Percentiles rank a stretch among this genome's conserved stretches.
Conservation (phyloP, 2,113 vertebrate genomes). For the Limanda limanda region DNA sequence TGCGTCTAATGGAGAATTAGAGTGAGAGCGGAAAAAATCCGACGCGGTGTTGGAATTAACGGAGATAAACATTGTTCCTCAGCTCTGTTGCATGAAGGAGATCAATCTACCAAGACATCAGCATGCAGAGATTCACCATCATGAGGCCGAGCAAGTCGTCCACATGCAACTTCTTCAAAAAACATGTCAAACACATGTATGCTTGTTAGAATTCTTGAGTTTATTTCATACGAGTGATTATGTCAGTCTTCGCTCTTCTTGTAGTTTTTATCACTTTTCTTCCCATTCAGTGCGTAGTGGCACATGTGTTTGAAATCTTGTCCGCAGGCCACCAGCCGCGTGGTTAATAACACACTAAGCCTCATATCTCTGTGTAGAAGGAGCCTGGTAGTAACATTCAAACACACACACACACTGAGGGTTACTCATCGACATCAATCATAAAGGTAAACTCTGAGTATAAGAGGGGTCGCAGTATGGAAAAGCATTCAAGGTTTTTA, state of each 20-base stretch:
- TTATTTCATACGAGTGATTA: neutral
- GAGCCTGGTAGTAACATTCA: slow-evolving; percentile 41
- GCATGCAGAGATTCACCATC: neutral
- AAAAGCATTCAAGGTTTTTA: slow-evolving; percentile 72
- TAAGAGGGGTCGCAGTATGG: slow-evolving; percentile 55
- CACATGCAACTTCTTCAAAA: neutral
- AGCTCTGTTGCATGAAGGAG: slow-evolving; percentile 10
- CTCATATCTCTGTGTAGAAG: slow-evolving; percentile 43
- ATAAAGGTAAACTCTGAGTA: slow-evolving; percentile 40
- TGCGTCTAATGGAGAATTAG: neutral
- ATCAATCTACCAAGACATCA: neutral
- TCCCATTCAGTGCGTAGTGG: slow-evolving; percentile 6
- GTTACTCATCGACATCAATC: slow-evolving; percentile 61
- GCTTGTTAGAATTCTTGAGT: neutral
- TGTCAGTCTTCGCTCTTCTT: neutral
- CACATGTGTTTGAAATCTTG: slow-evolving; percentile 62
- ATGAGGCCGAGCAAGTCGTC: neutral
- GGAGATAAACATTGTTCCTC: slow-evolving; percentile 5
- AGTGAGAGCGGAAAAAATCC: neutral
- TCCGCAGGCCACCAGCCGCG: slow-evolving; percentile 57
- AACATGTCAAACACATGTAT: neutral
- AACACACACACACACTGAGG: slow-evolving; percentile 1
- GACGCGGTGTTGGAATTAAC: neutral
- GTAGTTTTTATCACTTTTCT: neutral
- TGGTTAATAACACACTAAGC: slow-evolving; percentile 58